Base-by-base conservation (phyloP, 2,888 invertebrate species). In the Bhutanitis thaidina region DNA sequence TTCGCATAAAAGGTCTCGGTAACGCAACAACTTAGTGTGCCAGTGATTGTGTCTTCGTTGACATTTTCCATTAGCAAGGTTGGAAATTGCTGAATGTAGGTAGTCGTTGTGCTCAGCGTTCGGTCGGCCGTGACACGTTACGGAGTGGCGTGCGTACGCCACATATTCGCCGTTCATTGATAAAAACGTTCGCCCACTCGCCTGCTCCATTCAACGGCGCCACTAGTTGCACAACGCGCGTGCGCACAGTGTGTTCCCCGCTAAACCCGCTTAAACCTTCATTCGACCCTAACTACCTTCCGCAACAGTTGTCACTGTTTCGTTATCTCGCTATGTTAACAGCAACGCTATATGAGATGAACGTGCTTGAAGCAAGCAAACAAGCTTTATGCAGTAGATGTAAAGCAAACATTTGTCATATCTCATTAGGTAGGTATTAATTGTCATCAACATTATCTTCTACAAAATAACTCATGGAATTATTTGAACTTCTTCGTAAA, bases 161-260 rank as follows among this genome's bases (percentile, higher is more conserved):
- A 77, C 80, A 69, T 82, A 79, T 84, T 85, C 71, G 83, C 81
- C 74, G 84, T 86, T 81, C 89, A 89, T 89, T 88, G 84, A 89
- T 89, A 86, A 88, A 87, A 85, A 86, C 77, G 65, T 61, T 74
- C 83, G 72, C 89, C 85, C 81, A 86, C 87, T 65, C 78, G 65
- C 58, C 61, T 60, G 65, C 69, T 81, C 86, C 88, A 86, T 86
- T 86, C 86, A 85, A 84, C 75, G 82, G 84, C 82, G 84, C 83
- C 82, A 64, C 39, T 58, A 65, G 62, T 88, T 87, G 86, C 79
- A 77, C 87, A 88, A 87, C 64, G 70, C 71, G 69, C 76, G 68
- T 75, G 77, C 74, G 73, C 69, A 34, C 34, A n/a, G 30, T 10
- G 10, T 47, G 58, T 43, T 57, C 55, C 67, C 62, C 44, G 56